Evolutionary conservation across 2,888 invertebrate genomes (phyloP).

Genomic region (Melinaea menophilus): DNA sequence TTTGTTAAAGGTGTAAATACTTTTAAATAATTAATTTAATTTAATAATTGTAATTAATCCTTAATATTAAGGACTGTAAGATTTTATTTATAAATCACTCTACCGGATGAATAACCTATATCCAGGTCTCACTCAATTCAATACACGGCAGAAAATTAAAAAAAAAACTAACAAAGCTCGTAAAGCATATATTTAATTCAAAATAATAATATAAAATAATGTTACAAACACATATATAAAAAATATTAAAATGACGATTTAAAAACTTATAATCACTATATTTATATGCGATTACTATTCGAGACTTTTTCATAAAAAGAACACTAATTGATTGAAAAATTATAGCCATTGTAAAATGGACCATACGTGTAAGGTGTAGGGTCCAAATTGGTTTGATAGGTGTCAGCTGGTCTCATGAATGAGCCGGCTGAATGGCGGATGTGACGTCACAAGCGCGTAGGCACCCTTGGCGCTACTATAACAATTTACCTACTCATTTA

Average conservation of each 20-base stretch:
- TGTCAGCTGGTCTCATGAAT: conserved; percentile 54
- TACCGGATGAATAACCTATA: neutral
- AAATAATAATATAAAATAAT: neutral
- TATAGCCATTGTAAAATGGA: conserved; percentile 7
- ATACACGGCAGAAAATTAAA: no score
- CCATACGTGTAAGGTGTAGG: conserved; percentile 13
- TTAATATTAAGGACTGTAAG: no score
- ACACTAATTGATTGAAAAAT: conserved; percentile 9
- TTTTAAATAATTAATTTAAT: no score
- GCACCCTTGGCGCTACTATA: conserved; percentile 44
- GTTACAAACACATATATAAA: neutral
- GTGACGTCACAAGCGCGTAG: conserved; percentile 61
- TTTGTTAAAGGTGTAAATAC: no score
- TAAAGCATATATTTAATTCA: no score
- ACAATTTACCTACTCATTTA: conserved; percentile 42
- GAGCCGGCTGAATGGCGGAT: conserved; percentile 62
- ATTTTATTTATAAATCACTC: no score
- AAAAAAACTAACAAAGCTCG: no score
- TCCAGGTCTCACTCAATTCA: neutral
- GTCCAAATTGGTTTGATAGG: conserved; percentile 17
- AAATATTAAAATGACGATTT: neutral
- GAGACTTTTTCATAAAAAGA: conserved; percentile 12
- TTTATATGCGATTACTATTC: conserved; percentile 4
- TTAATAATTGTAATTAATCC: no score
- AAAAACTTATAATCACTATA: neutral